Evolutionary conservation across 2,113 vertebrate species (phyloP), one percentile per base, ranked within the genome.

Genomic region (Thalassarche chlororhynchos): DNA sequence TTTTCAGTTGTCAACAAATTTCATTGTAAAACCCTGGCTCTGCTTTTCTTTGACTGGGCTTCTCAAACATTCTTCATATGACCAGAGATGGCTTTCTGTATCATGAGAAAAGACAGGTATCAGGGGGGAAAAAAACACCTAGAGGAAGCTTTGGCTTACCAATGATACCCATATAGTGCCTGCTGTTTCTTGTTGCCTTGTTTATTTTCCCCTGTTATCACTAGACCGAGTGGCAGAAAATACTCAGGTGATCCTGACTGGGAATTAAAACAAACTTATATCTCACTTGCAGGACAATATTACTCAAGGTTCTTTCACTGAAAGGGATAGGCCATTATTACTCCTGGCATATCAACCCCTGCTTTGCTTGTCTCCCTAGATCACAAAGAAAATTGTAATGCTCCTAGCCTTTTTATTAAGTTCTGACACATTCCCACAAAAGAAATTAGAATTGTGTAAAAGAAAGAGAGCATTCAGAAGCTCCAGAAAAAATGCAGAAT

Each of bases 111-210:
- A 91, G 62, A 80, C 13, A 90, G 57, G 36, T 64, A 31, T 52
- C 40, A 38, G 0, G 0, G 38, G 8, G 3, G 1, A 17, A 4
- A 17, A 72, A 52, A 57, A 12, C n/a, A 74, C 21, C 60, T 75
- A 58, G 36, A 78, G 55, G 25, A 83, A 81, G 66, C 28, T 89
- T 91, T 89, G 61, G 16, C 44, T 66, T 79, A 61, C 60, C 28
- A 49, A 6, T 14, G 16, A 80, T 64, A 71, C 32, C 58, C 26
- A 24, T 51, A 60, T 17, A 80, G 28, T 26, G 38, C 38, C 66
- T 85, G 20, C 40, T 93, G 31, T 89, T 84, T 78, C 79, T 84
- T 81, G 44, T 58, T 69, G 31, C 49, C 36, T 86, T 64, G 9
- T 49, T 76, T 79, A 47, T 61, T 89, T 91, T 55, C 44, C 28